Evolutionary conservation across 2,888 invertebrate species (phyloP), one percentile per base, ranked within the genome.

Genomic region (Drosophila rellima): DNA sequence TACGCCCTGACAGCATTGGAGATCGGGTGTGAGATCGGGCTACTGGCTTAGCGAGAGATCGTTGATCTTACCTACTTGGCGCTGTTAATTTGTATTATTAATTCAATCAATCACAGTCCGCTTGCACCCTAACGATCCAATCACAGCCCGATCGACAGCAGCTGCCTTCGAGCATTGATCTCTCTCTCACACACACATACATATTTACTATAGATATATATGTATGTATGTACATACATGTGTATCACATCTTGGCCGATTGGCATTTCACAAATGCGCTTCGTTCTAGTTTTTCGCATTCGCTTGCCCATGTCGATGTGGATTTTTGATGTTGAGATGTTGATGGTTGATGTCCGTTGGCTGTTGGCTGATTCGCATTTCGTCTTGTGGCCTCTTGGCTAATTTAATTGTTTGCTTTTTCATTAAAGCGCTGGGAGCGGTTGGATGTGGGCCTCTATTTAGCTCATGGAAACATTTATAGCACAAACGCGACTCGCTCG

Each of bases 391-490:
- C 83, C 67, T 78, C 69, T 83, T 84, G 83, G 88, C 89, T 89
- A 88, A 89, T 86, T 90, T 85, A 85, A 88, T 89, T 89, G 85
- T 84, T 88, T 85, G 89, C 67, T 64, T 82, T 78, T 76, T 86
- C 87, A 88, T 82, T 88, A 86, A 77, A 64, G 52, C 83, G 35
- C 70, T 56, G 75, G 59, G 69, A 63, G 68, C 68, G 66, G 26
- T 71, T 60, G 48, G 13, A 18, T 8, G 61, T 42, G 61, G 65
- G 51, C 64, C 57, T 55, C 72, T 48, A 86, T 88, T 78, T 81
- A 79, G 89, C 71, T 88, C 84, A 89, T 79, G 85, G 89, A 73
- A 84, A 89, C 89, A 89, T 84, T 87, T 89, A 88, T 88, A 89
- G 88, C 70, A 73, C 63, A 71, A 66, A 68, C 69, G 55, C 68